These are phyloP conservation scores for Drosophila borealis DNA, from an alignment of 2,888 invertebrate species.

Conservation along the genomic window DNA sequence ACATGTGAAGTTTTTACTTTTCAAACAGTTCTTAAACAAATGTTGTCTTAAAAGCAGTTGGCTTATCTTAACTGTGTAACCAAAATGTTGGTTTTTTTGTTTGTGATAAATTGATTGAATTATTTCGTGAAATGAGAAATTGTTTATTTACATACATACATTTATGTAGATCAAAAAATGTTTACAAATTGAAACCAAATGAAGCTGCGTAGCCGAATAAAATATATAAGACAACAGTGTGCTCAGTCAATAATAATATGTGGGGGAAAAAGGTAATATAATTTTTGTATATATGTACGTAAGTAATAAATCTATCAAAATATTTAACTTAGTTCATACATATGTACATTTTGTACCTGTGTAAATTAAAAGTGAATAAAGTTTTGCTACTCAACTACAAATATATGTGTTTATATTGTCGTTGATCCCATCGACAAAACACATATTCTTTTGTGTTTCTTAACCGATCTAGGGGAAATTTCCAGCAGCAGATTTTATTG, in stretches of 20 bases:
- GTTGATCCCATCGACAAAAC: too few relatives aligned
- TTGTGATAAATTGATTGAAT: conserved; percentile 14
- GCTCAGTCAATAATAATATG: conserved; percentile 51
- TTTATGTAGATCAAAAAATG: not conserved
- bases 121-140: not conserved
- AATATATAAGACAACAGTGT: conserved; percentile 57
- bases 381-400: too few relatives aligned
- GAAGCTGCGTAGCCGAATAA: conserved; percentile 67
- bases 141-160: not conserved
- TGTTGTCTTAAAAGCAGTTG: conserved; percentile 16
- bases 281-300: too few relatives aligned
- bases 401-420: too few relatives aligned
- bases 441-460: too few relatives aligned
- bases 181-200: conserved; percentile 43
- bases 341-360: too few relatives aligned
- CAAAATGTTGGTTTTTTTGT: not conserved
- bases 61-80: not conserved
- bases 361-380: too few relatives aligned
- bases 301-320: too few relatives aligned
- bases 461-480: too few relatives aligned
- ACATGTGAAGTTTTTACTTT: conserved; percentile 28
- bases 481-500: too few relatives aligned
- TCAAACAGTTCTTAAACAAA: conserved; percentile 37
- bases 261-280: conserved; percentile 61
- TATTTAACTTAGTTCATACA: too few relatives aligned